Evolutionary conservation across 2,113 vertebrate genomes (phyloP).

Genomic region (Myodes glareolus): DNA sequence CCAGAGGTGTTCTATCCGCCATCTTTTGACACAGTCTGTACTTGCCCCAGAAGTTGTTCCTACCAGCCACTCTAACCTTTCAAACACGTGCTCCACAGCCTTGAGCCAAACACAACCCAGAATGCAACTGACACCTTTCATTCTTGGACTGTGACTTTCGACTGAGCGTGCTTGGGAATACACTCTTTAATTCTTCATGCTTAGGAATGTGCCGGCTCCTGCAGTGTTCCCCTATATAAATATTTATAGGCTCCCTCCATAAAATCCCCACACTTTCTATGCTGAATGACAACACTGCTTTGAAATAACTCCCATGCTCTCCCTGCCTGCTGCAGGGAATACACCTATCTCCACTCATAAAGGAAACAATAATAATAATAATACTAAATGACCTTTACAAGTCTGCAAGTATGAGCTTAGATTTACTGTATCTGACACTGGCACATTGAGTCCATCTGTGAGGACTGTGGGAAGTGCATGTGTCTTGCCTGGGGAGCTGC

Average conservation of each 20-base stretch:
- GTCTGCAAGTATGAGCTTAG: constrained; percentile 34
- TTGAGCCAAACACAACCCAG: not conserved
- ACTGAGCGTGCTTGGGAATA: not conserved
- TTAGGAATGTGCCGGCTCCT: not conserved
- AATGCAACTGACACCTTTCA: not conserved
- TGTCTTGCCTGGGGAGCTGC: constrained; percentile 36
- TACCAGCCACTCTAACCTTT: not conserved
- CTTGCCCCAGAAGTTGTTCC: not conserved
- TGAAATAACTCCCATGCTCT: not conserved
- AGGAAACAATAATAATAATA: constrained; percentile 27
- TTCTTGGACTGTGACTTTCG: not conserved
- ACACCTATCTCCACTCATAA: not conserved
- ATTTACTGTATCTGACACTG: not conserved
- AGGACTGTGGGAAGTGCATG: not conserved
- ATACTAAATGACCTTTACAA: not conserved
- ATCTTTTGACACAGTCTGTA: not conserved
- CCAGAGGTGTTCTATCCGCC: not conserved
- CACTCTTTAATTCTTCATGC: not conserved
- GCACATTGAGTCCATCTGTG: not conserved
- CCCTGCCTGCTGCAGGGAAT: not conserved
- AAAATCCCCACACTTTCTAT: not conserved
- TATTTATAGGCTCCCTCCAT: not conserved
- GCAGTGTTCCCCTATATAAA: not conserved
- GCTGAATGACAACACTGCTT: not conserved
- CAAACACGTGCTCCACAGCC: not conserved